Evolutionary conservation across 2,113 vertebrate species (phyloP).

Genomic region (Lathamus discolor): DNA sequence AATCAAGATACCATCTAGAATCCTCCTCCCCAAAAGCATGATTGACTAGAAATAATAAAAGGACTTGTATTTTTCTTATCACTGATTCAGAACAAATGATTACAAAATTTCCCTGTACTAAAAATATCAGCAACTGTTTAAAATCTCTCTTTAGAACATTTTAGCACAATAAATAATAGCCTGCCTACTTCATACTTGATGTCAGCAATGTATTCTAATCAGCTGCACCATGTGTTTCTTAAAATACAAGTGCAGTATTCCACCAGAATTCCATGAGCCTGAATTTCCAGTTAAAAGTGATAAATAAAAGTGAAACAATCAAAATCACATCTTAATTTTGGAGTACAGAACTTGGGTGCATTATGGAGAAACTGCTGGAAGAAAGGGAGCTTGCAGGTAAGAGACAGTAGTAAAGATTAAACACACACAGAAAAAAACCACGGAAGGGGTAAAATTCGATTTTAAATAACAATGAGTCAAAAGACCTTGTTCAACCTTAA

Average conservation of each 20-base stretch:
- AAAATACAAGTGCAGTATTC: background rate
- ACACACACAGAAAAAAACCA: rapidly evolving
- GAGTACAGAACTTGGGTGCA: background rate
- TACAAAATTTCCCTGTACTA: background rate
- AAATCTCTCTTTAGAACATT: background rate
- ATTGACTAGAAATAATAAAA: background rate
- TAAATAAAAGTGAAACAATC: background rate
- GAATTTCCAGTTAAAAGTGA: background rate
- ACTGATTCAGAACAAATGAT: background rate
- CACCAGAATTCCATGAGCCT: background rate
- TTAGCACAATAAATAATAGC: background rate
- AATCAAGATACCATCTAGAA: background rate
- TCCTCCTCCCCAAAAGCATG: background rate
- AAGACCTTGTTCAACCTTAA: background rate
- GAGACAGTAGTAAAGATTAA: background rate
- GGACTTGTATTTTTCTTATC: background rate
- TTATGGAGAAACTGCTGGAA: background rate
- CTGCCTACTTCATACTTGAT: background rate
- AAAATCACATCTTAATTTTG: background rate
- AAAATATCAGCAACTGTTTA: background rate
- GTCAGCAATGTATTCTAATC: background rate
- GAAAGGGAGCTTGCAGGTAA: background rate
- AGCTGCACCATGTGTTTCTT: background rate
- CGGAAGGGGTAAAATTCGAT: background rate
- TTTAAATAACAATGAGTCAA: background rate